A percentile compares a stretch with the other conserved stretches of the same genome.
Conservation (phyloP, 2,888 invertebrate species). For the Ceramica pisi region DNA sequence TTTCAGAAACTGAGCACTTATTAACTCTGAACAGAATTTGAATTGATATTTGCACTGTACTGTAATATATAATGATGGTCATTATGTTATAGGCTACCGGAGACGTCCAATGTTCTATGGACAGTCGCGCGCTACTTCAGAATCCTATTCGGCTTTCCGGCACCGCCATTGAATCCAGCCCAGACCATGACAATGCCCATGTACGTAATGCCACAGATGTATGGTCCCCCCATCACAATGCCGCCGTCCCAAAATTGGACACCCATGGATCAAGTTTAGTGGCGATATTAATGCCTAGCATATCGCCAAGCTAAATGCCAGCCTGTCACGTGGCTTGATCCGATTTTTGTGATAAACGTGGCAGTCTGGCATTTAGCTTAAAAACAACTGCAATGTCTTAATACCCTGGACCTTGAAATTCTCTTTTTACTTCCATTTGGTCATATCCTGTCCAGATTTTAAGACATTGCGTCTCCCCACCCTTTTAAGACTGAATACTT, state of each 20-base stretch:
- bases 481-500: constrained; percentile 84
- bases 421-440: constrained; percentile 64
- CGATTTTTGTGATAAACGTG: constrained; percentile 76
- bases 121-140: constrained; percentile 89
- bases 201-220: constrained; percentile 87
- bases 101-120: constrained; percentile 90
- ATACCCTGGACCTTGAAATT: constrained; percentile 75
- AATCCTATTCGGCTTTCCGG: constrained; percentile 87
- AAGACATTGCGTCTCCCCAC: constrained; percentile 76
- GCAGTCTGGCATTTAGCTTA: constrained; percentile 89
- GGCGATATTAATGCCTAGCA: constrained; percentile 76
- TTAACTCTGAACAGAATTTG: constrained; percentile 52
- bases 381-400: constrained; percentile 81
- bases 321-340: constrained; percentile 88
- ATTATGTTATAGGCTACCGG: constrained; percentile 87
- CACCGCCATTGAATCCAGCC: constrained; percentile 83
- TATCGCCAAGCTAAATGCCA: constrained; percentile 85
- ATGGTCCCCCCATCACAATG: constrained; percentile 76
- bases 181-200: constrained; percentile 87
- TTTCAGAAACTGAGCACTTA: constrained; percentile 42
- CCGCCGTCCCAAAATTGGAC: constrained; percentile 84
- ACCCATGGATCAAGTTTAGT: constrained; percentile 84
- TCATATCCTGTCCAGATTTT: constrained; percentile 74
- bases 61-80: constrained; percentile 59
- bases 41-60: constrained; percentile 68